Percentiles rank a stretch among this genome's conserved stretches.
Evolutionary conservation across 2,888 invertebrate genomes (phyloP).

Genomic region (Drosophila aldrichi): DNA sequence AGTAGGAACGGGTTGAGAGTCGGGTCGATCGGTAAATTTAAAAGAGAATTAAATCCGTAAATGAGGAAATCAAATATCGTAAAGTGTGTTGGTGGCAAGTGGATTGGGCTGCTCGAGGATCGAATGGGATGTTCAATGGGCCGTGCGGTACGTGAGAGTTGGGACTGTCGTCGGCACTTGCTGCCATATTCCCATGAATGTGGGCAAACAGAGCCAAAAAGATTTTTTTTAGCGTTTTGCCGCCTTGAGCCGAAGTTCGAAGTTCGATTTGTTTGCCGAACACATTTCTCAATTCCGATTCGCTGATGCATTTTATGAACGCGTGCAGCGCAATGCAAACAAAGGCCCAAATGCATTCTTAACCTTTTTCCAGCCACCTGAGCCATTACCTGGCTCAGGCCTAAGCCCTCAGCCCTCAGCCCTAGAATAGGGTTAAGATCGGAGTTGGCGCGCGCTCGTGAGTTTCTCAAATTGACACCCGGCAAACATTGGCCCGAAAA

Average conservation of each 20-base stretch:
- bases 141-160: slow-evolving; percentile 21
- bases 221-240: slow-evolving; percentile 70
- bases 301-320: slow-evolving; percentile 83
- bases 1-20: slow-evolving; percentile 40
- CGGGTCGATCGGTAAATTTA: slow-evolving; percentile 79
- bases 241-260: slow-evolving; percentile 44
- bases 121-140: slow-evolving; percentile 59
- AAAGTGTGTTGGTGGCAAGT: slow-evolving; percentile 76
- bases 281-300: slow-evolving; percentile 75
- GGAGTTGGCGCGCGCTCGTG: slow-evolving; percentile 60
- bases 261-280: slow-evolving; percentile 65
- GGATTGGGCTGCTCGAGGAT: slow-evolving; percentile 54
- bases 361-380: slow-evolving; percentile 57
- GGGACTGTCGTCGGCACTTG: slow-evolving; percentile 53
- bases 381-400: slow-evolving; percentile 57
- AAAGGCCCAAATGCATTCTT: slow-evolving; percentile 69
- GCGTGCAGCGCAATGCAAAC: slow-evolving; percentile 68
- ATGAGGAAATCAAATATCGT: slow-evolving; percentile 85
- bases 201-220: slow-evolving; percentile 71
- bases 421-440: slow-evolving; percentile 62
- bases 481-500: slow-evolving; percentile 50
- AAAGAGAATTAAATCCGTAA: slow-evolving; percentile 84
- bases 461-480: slow-evolving; percentile 63
- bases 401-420: slow-evolving; percentile 7
- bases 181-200: slow-evolving; percentile 77